Evolutionary conservation across 2,888 invertebrate species (phyloP), one percentile per base, ranked within the genome.

Genomic region (Pyrrhia umbra): DNA sequence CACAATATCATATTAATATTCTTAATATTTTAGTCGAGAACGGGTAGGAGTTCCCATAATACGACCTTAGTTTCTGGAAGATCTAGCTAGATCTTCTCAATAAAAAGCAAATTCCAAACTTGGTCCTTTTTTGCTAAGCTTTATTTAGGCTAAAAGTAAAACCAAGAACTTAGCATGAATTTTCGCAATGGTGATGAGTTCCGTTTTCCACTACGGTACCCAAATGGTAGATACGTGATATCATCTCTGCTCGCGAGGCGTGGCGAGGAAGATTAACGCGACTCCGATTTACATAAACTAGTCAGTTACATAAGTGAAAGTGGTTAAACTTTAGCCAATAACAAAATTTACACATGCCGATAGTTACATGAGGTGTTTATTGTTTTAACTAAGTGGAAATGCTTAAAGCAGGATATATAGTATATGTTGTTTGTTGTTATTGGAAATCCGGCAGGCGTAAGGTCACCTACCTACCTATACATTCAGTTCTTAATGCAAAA

Each of bases 251-350:
- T 59, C 71, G 40, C 63, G 37, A 74, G 63, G 74, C 72, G 78
- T 72, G 74, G 77, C 68, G 63, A 57, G 51, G 68, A 75, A 76
- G 73, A 75, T 81, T 72, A 69, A 77, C 82, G 54, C 60, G 58
- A 56, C 63, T 67, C 72, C 49, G 52, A 81, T 85, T 82, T 77
- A 82, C 85, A 82, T 85, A 81, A 86, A 84, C 76, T 71, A 76
- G 67, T 54, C 63, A 59, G 73, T 87, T 87, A 84, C 75, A 81
- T 77, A 86, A 86, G 84, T 56, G 86, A 87, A 87, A 87, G 87
- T 81, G 79, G 78, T 78, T 77, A 72, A 78, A 77, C 76, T 73
- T 75, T 68, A 59, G 62, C 57, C 61, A 72, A 74, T 75, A 69
- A 75, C 63, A 70, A 75, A 81, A 74, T 73, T 79, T 71, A 80